Evolutionary conservation across 2,113 vertebrate genomes (phyloP).

Genomic region (Daphoenositta chrysoptera): DNA sequence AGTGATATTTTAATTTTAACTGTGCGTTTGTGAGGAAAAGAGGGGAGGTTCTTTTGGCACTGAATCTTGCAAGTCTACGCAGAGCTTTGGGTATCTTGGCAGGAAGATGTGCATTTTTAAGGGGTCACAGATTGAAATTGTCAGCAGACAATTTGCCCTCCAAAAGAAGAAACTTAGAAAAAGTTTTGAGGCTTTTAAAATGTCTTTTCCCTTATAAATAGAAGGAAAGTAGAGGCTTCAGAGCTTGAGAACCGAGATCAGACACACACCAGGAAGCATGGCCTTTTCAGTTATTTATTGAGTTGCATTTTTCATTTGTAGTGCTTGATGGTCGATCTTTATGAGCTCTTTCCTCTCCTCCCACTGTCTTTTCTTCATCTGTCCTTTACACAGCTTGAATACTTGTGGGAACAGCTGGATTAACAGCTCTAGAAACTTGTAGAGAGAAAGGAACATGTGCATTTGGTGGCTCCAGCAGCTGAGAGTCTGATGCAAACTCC

Average conservation of each 20-base stretch:
- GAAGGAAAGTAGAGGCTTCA: not conserved
- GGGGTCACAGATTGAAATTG: conserved; percentile 14
- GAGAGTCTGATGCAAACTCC: not conserved
- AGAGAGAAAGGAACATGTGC: not conserved
- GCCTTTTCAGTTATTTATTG: conserved; percentile 59
- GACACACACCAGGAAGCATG: conserved; percentile 6
- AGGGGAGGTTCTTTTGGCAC: not conserved
- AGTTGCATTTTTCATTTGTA: conserved; percentile 51
- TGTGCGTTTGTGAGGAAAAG: not conserved
- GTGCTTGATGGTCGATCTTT: conserved; percentile 16
- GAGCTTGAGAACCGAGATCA: not conserved
- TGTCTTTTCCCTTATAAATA: conserved; percentile 14
- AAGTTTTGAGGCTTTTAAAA: not conserved
- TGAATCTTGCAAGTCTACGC: not conserved
- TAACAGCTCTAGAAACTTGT: not conserved
- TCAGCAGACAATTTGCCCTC: not conserved
- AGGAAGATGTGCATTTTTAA: conserved; percentile 36
- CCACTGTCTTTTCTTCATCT: not conserved
- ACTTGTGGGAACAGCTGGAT: not conserved
- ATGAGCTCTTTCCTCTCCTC: not conserved
- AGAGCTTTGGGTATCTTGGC: conserved; percentile 8
- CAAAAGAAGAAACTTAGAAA: not conserved
- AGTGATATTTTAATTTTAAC: not conserved
- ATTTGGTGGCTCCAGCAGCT: not conserved
- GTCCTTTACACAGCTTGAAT: not conserved